Base-by-base conservation (phyloP, 2,113 vertebrate species). In the Psettodes erumei region DNA sequence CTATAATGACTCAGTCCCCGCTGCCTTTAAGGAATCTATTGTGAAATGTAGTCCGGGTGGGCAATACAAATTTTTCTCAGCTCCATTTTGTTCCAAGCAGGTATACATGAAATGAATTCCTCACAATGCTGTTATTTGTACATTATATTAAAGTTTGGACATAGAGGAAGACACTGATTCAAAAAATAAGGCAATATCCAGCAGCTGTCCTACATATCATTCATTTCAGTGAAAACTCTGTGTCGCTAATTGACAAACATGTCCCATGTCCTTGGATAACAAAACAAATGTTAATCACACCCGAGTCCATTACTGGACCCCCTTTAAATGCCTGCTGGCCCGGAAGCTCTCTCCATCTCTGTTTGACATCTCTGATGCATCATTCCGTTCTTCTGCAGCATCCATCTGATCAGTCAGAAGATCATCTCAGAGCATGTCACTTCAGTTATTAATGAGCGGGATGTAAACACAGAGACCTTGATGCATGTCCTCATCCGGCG, bases 11-110 rank as follows among this genome's bases (percentile, higher is more conserved):
- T 81, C 32, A 33, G 35, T 25, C 38, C 27, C 16, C 23, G 27
- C 58, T 47, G 25, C 61, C 35, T 71, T 77, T 61, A 47, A 59
- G 56, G 43, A 40, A 53, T 30, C 5, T 3, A 21, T 58, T 64
- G 56, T 55, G 27, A 47, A 53, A 56, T 37, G 50, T 21, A 38
- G 38, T 54, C 19, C 47, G 5, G 60, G 11, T 25, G 6, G 37
- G 19, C 12, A 47, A 21, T 47, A 37, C 10, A 27, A 3, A 35
- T 51, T 28, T 71, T 6, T 60, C n/a, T n/a, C n/a, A n/a, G n/a
- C n/a, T n/a, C n/a, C n/a, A n/a, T n/a, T n/a, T n/a, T n/a, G n/a
- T n/a, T n/a, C 28, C 10, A n/a, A 3, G 54, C 59, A 19, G 2
- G 42, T 58, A 33, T 45, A 21, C 19, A 11, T 27, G 30, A 33